Evolutionary conservation across 2,888 invertebrate species (phyloP), one percentile per base, ranked within the genome.

Genomic region (Julus scandinavius): DNA sequence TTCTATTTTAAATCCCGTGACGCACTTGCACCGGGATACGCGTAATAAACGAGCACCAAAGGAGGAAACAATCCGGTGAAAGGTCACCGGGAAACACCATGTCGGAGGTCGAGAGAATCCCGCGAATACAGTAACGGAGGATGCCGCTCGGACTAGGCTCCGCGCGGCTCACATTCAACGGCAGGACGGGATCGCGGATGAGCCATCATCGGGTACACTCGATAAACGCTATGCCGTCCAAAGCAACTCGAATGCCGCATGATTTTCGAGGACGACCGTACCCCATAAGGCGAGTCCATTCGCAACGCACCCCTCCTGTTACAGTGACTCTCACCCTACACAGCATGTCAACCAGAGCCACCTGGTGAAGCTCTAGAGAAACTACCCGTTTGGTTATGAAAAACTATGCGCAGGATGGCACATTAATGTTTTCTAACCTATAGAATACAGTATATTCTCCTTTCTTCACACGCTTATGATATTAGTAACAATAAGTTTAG

Each of bases 181-280:
- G 11, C 15, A 15, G 54, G 54, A 54, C 17, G 29, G 29, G 11
- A 29, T 29, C 72, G 9, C 72, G 72, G 7, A 7, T 1, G 54
- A 6, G 72, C 72, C 72, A 72, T 72, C 29, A 11, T n/a, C 63
- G 17, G n/a, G 29, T 7, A 17, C 20, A 4, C n/a, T 17, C 17
- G 2, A 58, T 2, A 58, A 1, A 20, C 72, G 20, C 6, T 63
- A n/a, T 15, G 72, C 54, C 54, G 54, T 54, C 15, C 6, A 15
- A 54, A 54, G 11, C 54, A 54, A 72, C 20, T 20, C 72, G 72
- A 72, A 72, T 72, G 72, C 72, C 72, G 72, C 72, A 72, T 72
- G 72, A 72, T 72, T 63, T 63, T 63, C n/a, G 58, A 63, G n/a
- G n/a, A 63, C 17, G 58, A 63, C 5, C 20, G 72, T 72, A 7